phyloP scores from a whole-genome alignment of 2,113 vertebrate genomes.

The Phocoena phocoena region DNA sequence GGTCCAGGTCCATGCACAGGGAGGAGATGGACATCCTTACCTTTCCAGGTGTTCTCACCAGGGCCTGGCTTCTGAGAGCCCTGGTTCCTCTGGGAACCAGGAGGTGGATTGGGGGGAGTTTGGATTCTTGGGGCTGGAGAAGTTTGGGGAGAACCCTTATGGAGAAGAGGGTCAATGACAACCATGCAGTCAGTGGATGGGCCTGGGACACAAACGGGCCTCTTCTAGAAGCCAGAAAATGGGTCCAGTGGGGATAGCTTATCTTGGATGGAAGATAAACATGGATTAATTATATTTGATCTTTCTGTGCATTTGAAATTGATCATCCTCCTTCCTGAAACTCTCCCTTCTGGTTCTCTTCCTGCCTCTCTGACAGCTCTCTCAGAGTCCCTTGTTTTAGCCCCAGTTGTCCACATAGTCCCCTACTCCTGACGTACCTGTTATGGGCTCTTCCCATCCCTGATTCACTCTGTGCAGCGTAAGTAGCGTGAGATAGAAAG shows the following conservation, averaged over 20 bases:
- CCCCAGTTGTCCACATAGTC: neutral
- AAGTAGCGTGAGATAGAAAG: neutral
- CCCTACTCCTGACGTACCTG: neutral
- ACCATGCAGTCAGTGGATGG: neutral
- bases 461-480: neutral
- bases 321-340: neutral
- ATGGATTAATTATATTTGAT: neutral
- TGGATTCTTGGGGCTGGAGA: neutral
- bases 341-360: neutral
- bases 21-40: neutral
- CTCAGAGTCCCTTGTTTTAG: neutral
- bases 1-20: neutral
- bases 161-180: neutral
- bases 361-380: neutral
- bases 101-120: neutral
- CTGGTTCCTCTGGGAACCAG: neutral
- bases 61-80: neutral
- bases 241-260: neutral
- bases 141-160: neutral
- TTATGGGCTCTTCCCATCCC: neutral
- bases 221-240: neutral
- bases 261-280: neutral
- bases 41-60: neutral
- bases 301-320: neutral
- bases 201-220: neutral